Evolutionary conservation across 2,888 invertebrate species (phyloP).

Genomic region (Torymus aiolomorphi): DNA sequence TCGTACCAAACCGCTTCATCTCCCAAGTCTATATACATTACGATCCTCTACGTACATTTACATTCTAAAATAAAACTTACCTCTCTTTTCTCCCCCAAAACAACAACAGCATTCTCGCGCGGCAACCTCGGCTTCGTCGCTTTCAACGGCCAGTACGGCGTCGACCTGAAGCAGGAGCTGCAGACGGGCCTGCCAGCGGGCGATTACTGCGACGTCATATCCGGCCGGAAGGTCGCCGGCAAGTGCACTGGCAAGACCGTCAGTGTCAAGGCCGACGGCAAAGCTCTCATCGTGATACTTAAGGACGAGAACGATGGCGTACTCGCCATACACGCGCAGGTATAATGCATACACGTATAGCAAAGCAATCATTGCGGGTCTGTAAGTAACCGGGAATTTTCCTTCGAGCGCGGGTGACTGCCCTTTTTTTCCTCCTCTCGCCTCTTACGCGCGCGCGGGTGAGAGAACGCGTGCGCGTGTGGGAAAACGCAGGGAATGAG

Average conservation of each 20-base stretch:
- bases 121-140: slow-evolving; percentile 80
- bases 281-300: slow-evolving; percentile 78
- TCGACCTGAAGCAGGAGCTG: slow-evolving; percentile 79
- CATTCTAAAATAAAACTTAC: neutral
- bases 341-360: slow-evolving; percentile 3
- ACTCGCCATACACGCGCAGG: slow-evolving; percentile 80
- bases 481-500: too few relatives aligned
- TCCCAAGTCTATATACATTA: too few relatives aligned
- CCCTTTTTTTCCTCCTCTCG: slow-evolving; percentile 13
- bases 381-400: slow-evolving; percentile 42
- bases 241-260: slow-evolving; percentile 82
- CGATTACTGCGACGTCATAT: slow-evolving; percentile 89
- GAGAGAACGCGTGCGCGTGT: neutral
- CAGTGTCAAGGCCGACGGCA: slow-evolving; percentile 79
- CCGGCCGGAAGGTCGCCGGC: slow-evolving; percentile 77
- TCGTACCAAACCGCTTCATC: too few relatives aligned
- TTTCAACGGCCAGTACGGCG: slow-evolving; percentile 81
- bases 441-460: neutral
- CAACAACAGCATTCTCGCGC: slow-evolving; percentile 59
- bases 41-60: too few relatives aligned
- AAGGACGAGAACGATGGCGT: slow-evolving; percentile 81
- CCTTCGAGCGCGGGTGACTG: slow-evolving; percentile 27
- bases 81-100: neutral
- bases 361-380: slow-evolving; percentile 45
- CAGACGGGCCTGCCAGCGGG: slow-evolving; percentile 86